Conservation (phyloP, 2,888 invertebrate genomes). For the Lymantria dispar region DNA sequence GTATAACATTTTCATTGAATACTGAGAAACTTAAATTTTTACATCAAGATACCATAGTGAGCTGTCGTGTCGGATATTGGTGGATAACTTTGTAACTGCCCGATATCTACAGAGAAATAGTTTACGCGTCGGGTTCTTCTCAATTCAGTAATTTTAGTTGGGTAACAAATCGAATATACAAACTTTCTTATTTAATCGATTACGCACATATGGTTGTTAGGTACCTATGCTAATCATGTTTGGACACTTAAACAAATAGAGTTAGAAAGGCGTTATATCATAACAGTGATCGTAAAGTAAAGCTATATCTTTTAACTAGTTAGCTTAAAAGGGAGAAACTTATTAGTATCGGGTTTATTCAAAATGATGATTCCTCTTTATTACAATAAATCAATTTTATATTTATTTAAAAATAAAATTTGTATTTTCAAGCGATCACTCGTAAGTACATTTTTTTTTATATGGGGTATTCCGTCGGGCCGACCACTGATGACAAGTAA, state of each 20-base stretch:
- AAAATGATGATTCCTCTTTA: too few species aligned
- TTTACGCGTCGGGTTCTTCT: slow-evolving; percentile 26
- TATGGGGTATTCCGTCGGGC: too few species aligned
- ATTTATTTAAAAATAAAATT: too few species aligned
- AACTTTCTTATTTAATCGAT: slow-evolving; percentile 24
- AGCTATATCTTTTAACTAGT: too few species aligned
- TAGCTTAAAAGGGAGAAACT: too few species aligned
- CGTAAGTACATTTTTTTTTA: too few species aligned
- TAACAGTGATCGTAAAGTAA: not conserved
- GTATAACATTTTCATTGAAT: too few species aligned
- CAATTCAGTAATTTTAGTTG: slow-evolving; percentile 11
- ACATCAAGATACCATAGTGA: slow-evolving; percentile 5
- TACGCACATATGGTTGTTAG: slow-evolving; percentile 5
- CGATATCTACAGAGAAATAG: slow-evolving; percentile 28
- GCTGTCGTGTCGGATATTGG: slow-evolving; percentile 58
- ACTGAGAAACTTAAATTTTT: too few species aligned
- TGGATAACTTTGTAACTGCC: slow-evolving; percentile 51
- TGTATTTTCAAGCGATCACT: too few species aligned
- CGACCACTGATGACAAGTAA: too few species aligned
- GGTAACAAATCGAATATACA: slow-evolving; percentile 11
- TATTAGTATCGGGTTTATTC: too few species aligned
- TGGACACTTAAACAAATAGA: slow-evolving; percentile 8
- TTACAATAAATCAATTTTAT: too few species aligned
- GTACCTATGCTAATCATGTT: not conserved
- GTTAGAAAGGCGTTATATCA: slow-evolving; percentile 14